phyloP scores from a whole-genome alignment of 2,113 vertebrate species.

The Gracilinanus agilis region DNA sequence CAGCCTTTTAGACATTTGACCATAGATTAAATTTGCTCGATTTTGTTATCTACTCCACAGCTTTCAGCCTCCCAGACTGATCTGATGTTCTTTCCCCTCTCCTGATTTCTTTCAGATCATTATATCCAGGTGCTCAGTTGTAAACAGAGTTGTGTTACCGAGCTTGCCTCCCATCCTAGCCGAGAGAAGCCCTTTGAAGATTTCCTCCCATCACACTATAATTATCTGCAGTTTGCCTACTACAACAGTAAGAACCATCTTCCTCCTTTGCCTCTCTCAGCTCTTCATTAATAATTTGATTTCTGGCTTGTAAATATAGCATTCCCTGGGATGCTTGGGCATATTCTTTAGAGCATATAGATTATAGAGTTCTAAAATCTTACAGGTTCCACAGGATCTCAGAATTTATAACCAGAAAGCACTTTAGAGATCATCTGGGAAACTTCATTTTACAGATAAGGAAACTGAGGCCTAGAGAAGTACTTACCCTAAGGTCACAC shows the following conservation, averaged over 20 bases:
- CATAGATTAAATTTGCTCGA: not conserved
- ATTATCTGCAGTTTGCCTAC: constrained; percentile 98
- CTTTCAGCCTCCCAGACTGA: not conserved
- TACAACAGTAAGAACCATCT: constrained; percentile 91
- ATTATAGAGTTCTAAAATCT: not conserved
- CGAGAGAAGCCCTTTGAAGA: constrained; percentile 92
- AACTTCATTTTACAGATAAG: not conserved
- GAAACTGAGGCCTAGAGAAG: not conserved
- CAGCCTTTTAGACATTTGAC: not conserved
- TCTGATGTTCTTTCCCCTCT: not conserved
- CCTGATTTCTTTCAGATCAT: constrained; percentile 89
- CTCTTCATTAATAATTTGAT: not conserved
- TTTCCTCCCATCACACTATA: constrained; percentile 94
- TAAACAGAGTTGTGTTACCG: constrained; percentile 92
- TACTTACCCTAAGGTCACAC: not conserved
- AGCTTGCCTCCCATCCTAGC: constrained; percentile 89
- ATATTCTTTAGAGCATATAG: not conserved
- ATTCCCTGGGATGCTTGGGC: not conserved
- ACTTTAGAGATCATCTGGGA: not conserved
- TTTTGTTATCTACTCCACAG: not conserved
- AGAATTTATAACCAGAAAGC: not conserved
- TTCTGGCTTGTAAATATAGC: not conserved
- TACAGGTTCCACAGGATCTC: not conserved
- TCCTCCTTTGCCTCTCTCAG: not conserved
- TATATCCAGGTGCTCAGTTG: constrained; percentile 95